A percentile compares a stretch with the other conserved stretches of the same genome.
These are phyloP conservation scores for Phymanthus crucifer DNA, from an alignment of 92 coral and sea anemone genomes.

Conservation along the genomic window DNA sequence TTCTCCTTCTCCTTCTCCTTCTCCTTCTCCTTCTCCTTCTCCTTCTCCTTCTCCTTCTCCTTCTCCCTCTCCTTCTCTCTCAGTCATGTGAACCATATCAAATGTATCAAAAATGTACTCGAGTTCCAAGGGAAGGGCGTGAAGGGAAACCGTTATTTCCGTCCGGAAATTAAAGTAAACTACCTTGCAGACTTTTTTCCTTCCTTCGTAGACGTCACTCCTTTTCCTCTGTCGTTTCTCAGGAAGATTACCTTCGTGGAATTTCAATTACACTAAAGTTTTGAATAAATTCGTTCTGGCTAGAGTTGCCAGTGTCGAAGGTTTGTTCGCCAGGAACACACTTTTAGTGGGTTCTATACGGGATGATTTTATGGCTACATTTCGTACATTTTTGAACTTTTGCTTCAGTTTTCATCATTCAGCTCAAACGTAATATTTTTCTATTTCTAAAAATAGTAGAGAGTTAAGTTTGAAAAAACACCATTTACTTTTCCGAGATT, in stretches of 20 bases:
- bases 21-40: not conserved
- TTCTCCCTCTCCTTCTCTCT: not conserved
- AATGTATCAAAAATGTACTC: not conserved
- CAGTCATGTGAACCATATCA: not conserved
- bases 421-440: no score
- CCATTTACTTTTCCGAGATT: no score
- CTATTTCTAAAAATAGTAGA: no score
- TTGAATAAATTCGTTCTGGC: not conserved
- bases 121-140: constrained; percentile 1
- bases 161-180: constrained; percentile 1
- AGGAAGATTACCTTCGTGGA: not conserved
- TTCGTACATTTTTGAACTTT: no score
- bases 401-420: no score
- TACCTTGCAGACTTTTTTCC: constrained; percentile 9
- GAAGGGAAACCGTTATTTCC: not conserved
- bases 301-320: no score
- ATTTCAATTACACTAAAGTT: not conserved
- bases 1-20: not conserved
- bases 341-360: no score
- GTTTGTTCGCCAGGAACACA: no score
- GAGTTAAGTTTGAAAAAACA: no score
- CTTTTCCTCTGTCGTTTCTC: constrained; percentile 11
- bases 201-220: constrained; percentile 2
- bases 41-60: not conserved
- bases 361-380: no score